These are phyloP conservation scores for Enteromius viviparus DNA, from an alignment of 2,797 vertebrate genomes.

Conservation along the genomic window DNA sequence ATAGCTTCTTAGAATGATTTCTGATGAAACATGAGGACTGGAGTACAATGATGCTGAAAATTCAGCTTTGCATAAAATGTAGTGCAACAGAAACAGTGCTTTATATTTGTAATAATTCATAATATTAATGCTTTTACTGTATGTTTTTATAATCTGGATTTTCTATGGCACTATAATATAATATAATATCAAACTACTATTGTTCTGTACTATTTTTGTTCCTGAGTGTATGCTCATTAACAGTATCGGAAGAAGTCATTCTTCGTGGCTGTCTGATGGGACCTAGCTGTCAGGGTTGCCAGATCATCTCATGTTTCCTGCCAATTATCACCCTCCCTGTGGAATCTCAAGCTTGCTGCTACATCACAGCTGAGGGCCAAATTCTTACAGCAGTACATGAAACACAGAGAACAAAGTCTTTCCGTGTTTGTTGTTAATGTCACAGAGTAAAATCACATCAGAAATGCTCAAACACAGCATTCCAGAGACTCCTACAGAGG, in stretches of 20 bases:
- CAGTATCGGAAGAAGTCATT: slow-evolving; percentile 47
- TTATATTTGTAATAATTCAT: too few species aligned
- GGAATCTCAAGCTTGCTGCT: slow-evolving; percentile 51
- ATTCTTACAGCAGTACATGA: slow-evolving; percentile 20
- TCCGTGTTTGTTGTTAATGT: slow-evolving; percentile 10
- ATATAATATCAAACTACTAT: neutral
- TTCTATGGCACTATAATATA: neutral
- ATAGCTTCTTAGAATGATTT: neutral
- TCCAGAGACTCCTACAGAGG: neutral
- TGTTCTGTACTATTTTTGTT: neutral
- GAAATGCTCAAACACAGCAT: slow-evolving; percentile 57
- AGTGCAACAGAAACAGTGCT: too few species aligned
- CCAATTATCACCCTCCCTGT: slow-evolving; percentile 57
- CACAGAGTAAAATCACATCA: neutral
- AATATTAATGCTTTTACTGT: neutral
- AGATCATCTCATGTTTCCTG: slow-evolving; percentile 58
- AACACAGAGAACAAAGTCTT: slow-evolving; percentile 16
- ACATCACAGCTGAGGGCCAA: slow-evolving; percentile 41
- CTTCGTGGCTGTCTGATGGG: slow-evolving; percentile 39
- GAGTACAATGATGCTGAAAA: neutral
- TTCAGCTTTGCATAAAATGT: neutral
- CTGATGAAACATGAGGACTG: neutral
- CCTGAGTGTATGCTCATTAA: slow-evolving; percentile 44
- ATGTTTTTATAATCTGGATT: neutral
- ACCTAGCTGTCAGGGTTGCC: slow-evolving; percentile 59